phyloP scores from a whole-genome alignment of 2,113 vertebrate species.

The Megaleporinus macrocephalus region DNA sequence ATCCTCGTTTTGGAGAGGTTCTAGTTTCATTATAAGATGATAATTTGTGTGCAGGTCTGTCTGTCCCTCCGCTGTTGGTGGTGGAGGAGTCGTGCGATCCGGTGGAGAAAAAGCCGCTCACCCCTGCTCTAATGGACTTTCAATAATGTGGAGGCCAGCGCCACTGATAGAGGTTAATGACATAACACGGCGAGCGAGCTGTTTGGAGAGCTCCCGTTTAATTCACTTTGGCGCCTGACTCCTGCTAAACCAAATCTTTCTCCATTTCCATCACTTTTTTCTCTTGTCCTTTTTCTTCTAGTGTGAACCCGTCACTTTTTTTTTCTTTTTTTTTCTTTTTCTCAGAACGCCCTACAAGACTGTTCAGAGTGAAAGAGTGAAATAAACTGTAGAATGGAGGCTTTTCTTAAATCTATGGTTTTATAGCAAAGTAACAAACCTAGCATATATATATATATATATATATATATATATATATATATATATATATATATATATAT shows the following conservation, averaged over 20 bases:
- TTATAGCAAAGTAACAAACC: conserved; percentile 10
- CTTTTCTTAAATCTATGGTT: conserved; percentile 22
- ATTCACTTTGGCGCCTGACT: conserved; percentile 38
- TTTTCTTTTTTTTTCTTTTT: background rate
- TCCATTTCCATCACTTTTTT: conserved; percentile 2
- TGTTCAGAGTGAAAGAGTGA: background rate
- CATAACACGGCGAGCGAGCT: conserved; percentile 47
- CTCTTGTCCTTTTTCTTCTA: conserved; percentile 14
- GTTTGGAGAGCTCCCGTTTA: conserved; percentile 39
- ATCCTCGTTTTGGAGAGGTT: conserved; percentile 1
- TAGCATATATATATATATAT: too few species aligned
- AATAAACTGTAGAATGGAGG: conserved; percentile 23
- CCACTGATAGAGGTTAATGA: conserved; percentile 65
- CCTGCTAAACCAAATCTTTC: conserved; percentile 1
- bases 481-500: too few species aligned
- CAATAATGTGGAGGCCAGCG: conserved; percentile 61
- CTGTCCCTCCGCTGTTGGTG: background rate
- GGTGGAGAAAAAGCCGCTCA: conserved; percentile 28
- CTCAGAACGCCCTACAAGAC: background rate
- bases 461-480: too few species aligned
- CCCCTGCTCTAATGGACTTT: conserved; percentile 59
- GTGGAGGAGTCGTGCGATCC: background rate
- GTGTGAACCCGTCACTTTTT: conserved; percentile 3
- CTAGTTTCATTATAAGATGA: conserved; percentile 47
- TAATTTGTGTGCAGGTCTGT: conserved; percentile 46